Percentiles rank a stretch among this genome's conserved stretches.
phyloP scores from a whole-genome alignment of 2,888 invertebrate species.

The Theretra japonica region DNA sequence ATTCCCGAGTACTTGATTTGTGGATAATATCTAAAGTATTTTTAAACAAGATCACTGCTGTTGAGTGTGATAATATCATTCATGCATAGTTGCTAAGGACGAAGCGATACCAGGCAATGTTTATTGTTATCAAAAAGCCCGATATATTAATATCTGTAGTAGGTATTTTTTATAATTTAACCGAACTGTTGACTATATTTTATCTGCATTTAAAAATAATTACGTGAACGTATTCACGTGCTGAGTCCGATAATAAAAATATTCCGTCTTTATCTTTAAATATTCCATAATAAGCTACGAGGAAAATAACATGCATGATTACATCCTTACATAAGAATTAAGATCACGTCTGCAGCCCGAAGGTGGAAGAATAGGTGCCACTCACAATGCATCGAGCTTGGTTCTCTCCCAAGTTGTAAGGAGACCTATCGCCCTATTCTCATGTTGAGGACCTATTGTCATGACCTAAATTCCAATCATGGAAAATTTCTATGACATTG shows the following conservation, averaged over 20 bases:
- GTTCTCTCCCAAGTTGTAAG: no score
- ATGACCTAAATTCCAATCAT: no score
- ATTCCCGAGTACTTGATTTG: not conserved
- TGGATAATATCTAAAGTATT: conserved; percentile 10
- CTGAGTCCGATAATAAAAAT: conserved; percentile 3
- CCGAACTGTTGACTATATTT: not conserved
- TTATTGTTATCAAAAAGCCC: no score
- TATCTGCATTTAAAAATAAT: not conserved
- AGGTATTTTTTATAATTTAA: not conserved
- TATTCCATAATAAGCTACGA: not conserved
- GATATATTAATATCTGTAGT: not conserved
- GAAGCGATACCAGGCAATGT: not conserved
- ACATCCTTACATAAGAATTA: no score
- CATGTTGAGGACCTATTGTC: no score
- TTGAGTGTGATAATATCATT: not conserved
- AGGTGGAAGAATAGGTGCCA: no score
- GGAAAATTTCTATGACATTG: no score
- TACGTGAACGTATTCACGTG: not conserved
- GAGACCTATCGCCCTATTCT: no score
- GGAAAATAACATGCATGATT: not conserved
- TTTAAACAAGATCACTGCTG: not conserved
- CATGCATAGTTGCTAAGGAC: not conserved
- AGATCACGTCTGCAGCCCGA: no score
- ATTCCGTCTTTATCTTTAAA: conserved; percentile 6
- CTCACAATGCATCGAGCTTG: no score